phyloP scores from a whole-genome alignment of 2,113 vertebrate genomes.

The Smithornis capensis region DNA sequence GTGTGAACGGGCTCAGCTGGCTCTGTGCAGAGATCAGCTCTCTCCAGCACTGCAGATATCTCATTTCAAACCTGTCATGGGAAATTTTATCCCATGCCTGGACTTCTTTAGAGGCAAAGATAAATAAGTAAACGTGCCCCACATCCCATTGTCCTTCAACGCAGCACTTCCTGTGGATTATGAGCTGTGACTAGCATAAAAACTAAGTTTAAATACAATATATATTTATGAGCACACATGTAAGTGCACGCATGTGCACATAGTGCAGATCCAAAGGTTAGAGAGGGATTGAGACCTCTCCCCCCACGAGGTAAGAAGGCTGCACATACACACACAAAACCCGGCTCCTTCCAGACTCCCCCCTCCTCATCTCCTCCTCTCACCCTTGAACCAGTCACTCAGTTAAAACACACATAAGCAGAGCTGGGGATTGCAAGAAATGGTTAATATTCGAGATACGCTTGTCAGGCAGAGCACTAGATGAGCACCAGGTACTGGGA shows the following conservation, averaged over 20 bases:
- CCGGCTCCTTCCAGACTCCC: neutral
- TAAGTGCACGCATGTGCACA: neutral
- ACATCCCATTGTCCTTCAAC: neutral
- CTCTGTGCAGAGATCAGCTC: neutral
- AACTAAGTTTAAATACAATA: neutral
- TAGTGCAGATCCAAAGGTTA: neutral
- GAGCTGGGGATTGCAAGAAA: neutral
- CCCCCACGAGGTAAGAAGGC: rapidly evolving
- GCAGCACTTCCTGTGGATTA: neutral
- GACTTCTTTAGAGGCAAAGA: neutral
- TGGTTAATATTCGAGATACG: neutral
- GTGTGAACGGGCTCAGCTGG: neutral
- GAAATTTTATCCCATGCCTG: constrained; percentile 33
- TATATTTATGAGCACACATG: neutral
- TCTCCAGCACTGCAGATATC: neutral
- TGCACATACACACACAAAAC: neutral
- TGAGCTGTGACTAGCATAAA: neutral
- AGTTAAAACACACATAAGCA: neutral
- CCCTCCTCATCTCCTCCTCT: neutral
- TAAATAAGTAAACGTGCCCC: neutral
- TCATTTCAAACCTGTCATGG: constrained; percentile 37
- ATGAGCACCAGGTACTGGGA: neutral
- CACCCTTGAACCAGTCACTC: neutral
- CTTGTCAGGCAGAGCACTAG: neutral
- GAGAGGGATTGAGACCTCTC: neutral